Evolutionary conservation across 1,140 invertebrate genomes (phyloP).

Genomic region (Drosophila dunni): DNA sequence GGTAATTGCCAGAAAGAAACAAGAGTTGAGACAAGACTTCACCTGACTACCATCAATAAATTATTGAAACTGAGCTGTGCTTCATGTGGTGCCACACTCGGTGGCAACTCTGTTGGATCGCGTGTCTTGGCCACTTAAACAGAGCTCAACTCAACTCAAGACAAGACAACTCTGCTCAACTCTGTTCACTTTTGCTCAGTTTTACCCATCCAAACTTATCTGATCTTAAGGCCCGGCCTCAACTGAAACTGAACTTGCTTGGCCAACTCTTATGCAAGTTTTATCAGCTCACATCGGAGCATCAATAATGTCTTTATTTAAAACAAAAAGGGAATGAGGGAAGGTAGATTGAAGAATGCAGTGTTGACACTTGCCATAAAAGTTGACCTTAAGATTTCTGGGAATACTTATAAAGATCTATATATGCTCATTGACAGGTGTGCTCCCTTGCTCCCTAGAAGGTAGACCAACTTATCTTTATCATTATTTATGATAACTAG

Average conservation of each 20-base stretch:
- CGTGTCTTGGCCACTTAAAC: conserved; percentile 35
- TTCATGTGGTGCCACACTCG: conserved; percentile 41
- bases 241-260: conserved; percentile 32
- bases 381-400: conserved; percentile 45
- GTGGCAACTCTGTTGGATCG: conserved; percentile 44
- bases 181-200: neutral
- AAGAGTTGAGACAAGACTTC: conserved; percentile 63
- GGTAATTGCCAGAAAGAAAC: conserved; percentile 69
- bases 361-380: conserved; percentile 80
- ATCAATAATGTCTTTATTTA: conserved; percentile 83
- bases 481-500: conserved; percentile 37
- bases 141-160: neutral
- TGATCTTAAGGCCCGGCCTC: conserved; percentile 23
- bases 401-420: conserved; percentile 15
- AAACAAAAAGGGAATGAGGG: neutral
- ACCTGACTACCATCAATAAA: conserved; percentile 81
- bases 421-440: conserved; percentile 43
- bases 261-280: conserved; percentile 34
- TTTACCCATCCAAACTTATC: conserved; percentile 28
- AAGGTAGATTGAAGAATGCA: conserved; percentile 55
- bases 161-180: neutral
- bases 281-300: conserved; percentile 76
- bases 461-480: conserved; percentile 44
- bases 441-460: conserved; percentile 8
- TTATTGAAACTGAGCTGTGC: conserved; percentile 70